phyloP scores from a whole-genome alignment of 2,888 invertebrate genomes.

The Lycia hirtaria region DNA sequence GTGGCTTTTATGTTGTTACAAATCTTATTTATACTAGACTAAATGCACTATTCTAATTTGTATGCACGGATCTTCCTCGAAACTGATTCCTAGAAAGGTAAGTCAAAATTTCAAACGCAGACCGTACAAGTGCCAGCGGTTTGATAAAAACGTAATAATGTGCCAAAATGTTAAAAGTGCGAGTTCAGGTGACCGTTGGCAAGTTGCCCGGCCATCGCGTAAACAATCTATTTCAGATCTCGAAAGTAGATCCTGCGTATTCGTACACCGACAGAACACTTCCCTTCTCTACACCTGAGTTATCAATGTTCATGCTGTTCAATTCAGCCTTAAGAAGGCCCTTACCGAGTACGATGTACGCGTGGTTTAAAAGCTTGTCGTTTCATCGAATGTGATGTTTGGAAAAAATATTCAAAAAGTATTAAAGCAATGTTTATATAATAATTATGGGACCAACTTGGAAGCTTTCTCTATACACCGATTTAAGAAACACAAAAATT shows the following conservation, averaged over 20 bases:
- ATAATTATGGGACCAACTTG: too few relatives aligned
- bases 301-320: constrained; percentile 36
- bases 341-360: too few relatives aligned
- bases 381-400: too few relatives aligned
- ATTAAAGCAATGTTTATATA: too few relatives aligned
- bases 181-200: constrained; percentile 79
- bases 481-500: too few relatives aligned
- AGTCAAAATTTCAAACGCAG: constrained; percentile 34
- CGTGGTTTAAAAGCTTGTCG: too few relatives aligned
- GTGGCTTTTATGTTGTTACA: too few relatives aligned
- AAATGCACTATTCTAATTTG: not conserved
- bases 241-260: constrained; percentile 69
- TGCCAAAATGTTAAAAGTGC: constrained; percentile 74
- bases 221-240: constrained; percentile 83
- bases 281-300: constrained; percentile 48
- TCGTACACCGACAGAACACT: constrained; percentile 59
- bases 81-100: not conserved
- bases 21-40: too few relatives aligned
- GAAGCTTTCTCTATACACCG: too few relatives aligned
- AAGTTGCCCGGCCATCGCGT: constrained; percentile 74
- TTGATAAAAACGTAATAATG: constrained; percentile 70
- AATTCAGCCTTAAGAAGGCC: constrained; percentile 18
- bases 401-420: too few relatives aligned
- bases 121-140: constrained; percentile 54
- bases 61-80: not conserved